phyloP scores from a whole-genome alignment of 1,140 invertebrate species.

The Pogonus chalceus region DNA sequence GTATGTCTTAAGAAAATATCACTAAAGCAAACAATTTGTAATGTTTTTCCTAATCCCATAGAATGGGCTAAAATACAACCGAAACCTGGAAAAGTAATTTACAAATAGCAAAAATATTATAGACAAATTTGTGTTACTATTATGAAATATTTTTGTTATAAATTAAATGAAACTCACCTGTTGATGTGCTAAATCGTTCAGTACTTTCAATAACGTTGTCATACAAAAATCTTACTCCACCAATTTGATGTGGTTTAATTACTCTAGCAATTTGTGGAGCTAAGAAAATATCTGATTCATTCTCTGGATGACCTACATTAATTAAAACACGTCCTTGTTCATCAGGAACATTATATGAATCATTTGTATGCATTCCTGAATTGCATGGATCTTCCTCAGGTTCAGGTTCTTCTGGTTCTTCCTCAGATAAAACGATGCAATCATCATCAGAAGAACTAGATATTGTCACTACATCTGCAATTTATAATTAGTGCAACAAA shows the following conservation, averaged over 20 bases:
- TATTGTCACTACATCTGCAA: slow-evolving; percentile 48
- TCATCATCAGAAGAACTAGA: slow-evolving; percentile 66
- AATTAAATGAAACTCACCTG: slow-evolving; percentile 41
- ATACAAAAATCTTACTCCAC: slow-evolving; percentile 90
- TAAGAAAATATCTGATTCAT: slow-evolving; percentile 88
- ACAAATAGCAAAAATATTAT: too few species aligned
- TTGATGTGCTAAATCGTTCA: slow-evolving; percentile 75
- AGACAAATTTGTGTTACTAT: too few species aligned
- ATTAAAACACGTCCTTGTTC: slow-evolving; percentile 85
- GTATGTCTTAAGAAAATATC: slow-evolving; percentile 92
- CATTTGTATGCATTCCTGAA: slow-evolving; percentile 72
- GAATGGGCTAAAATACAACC: slow-evolving; percentile 98
- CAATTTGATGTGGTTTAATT: slow-evolving; percentile 96
- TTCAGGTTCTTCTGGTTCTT: slow-evolving; percentile 45
- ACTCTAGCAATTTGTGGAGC: slow-evolving; percentile 84
- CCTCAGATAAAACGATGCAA: slow-evolving; percentile 69
- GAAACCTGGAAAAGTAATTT: slow-evolving; percentile 48
- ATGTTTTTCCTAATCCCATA: slow-evolving; percentile 98
- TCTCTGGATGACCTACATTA: slow-evolving; percentile 89
- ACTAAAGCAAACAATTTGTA: slow-evolving; percentile 92
- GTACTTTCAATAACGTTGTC: slow-evolving; percentile 94
- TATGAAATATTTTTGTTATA: background rate
- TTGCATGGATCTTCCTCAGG: slow-evolving; percentile 50
- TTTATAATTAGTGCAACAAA: too few species aligned
- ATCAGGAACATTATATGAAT: slow-evolving; percentile 86